Evolutionary conservation across 1,140 invertebrate species (phyloP), one percentile per base, ranked within the genome.

Genomic region (Radopholus similis): DNA sequence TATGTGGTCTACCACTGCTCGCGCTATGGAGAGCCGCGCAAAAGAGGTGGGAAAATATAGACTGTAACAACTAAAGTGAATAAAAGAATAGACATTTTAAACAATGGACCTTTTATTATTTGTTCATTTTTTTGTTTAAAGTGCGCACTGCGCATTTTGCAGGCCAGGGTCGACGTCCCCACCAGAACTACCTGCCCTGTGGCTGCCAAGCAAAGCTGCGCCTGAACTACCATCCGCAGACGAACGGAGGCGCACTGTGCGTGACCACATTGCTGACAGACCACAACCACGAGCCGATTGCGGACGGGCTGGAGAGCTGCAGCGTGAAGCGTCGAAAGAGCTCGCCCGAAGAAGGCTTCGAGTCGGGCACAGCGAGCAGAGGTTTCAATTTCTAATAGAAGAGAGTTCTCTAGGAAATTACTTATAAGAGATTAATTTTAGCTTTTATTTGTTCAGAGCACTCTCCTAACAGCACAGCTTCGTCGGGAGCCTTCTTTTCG

Each of bases 1-100:
- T 80, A 80, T 47, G 70, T 80, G 21, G 77, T 80, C 6, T 80
- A 75, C 47, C 77, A 80, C 38, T 80, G 77, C 58, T 71, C 68
- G 2, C 72, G 72, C 58, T 80, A 81, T 42, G 77, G 77, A 26
- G 35, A 23, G 35, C 77, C 77, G 21, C 35, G 77, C 28, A 75
- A 54, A 42, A 56, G 78, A 66, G 77, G 77, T 81, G 54, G 32
- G 42, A 3, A 56, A 35, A 3, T 15, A 3, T 21, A 34, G 13
- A 26, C n/a, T 18, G 54, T 18, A 26, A 11, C n/a, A 34, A 18
- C 4, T n/a, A 11, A 56, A 35, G 32, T 4, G 32, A 56, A 26
- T 66, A 15, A 11, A 60, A 18, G 30, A 62, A 44, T 26, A 15
- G 5, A 62, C 0, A 28, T 2, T 62, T 2, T 18, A 60, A 32